Evolutionary conservation across 2,888 invertebrate genomes (phyloP).

Genomic region (Esperia sulphurella): DNA sequence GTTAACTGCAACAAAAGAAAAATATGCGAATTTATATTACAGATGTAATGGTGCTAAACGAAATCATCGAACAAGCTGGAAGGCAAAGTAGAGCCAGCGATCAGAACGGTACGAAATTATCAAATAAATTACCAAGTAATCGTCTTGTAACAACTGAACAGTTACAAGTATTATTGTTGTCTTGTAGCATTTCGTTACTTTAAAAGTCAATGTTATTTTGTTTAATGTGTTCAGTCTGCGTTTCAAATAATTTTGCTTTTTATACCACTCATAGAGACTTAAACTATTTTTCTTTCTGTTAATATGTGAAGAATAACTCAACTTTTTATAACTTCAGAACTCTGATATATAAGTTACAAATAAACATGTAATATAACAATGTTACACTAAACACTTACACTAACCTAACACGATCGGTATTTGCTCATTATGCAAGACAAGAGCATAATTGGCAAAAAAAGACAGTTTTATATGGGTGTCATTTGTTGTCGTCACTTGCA

Average conservation of each 20-base stretch:
- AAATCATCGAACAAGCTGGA: conserved; percentile 97
- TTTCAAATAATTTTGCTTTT: conserved; percentile 30
- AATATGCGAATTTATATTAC: conserved; percentile 35
- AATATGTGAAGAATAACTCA: conserved; percentile 1
- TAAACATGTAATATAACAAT: conserved; percentile 10
- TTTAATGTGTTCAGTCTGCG: conserved; percentile 28
- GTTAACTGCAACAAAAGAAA: background rate
- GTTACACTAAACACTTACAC: conserved; percentile 51
- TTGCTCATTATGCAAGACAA: conserved; percentile 74
- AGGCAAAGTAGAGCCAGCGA: conserved; percentile 92
- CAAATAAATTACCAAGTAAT: background rate
- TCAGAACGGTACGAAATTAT: conserved; percentile 86
- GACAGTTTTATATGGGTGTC: conserved; percentile 62
- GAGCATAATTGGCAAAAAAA: conserved; percentile 73
- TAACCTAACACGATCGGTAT: conserved; percentile 59
- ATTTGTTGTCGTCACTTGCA: conserved; percentile 50
- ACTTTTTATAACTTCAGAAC: conserved; percentile 9
- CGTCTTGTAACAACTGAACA: conserved; percentile 11
- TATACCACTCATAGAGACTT: conserved; percentile 14
- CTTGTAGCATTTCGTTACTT: conserved; percentile 17
- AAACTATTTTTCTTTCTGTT: conserved; percentile 10
- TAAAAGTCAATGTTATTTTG: conserved; percentile 31
- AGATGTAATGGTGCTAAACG: conserved; percentile 98
- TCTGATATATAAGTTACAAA: conserved; percentile 14
- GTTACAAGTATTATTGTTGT: conserved; percentile 14